Evolutionary conservation across 1,140 invertebrate species (phyloP).

Genomic region (Bombyx mandarina): DNA sequence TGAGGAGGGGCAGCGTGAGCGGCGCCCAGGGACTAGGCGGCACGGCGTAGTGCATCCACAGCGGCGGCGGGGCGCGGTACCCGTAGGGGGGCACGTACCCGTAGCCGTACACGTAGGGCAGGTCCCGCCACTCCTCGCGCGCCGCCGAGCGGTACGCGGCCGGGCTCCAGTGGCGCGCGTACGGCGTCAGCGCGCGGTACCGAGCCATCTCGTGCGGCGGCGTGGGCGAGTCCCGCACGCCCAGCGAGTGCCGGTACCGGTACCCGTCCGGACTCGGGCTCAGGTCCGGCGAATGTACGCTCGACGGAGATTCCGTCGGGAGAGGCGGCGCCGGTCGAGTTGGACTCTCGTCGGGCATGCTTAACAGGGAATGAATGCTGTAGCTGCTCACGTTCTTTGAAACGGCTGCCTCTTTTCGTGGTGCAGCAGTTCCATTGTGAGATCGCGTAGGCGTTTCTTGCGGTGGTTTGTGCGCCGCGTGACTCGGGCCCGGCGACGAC

Average conservation of each 20-base stretch:
- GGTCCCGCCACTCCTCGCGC: conserved; percentile 33
- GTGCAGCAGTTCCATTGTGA: conserved; percentile 31
- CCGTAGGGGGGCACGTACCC: conserved; percentile 31
- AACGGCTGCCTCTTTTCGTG: conserved; percentile 32
- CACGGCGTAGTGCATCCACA: conserved; percentile 35
- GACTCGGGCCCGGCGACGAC: conserved; percentile 49
- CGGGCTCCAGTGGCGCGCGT: conserved; percentile 21
- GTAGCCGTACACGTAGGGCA: conserved; percentile 38
- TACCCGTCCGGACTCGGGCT: conserved; percentile 53
- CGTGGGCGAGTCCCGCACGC: conserved; percentile 33
- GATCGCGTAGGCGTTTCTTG: conserved; percentile 20
- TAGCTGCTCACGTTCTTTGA: conserved; percentile 77
- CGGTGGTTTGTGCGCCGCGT: conserved; percentile 26
- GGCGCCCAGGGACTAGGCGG: conserved; percentile 57
- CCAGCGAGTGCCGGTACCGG: conserved; percentile 42
- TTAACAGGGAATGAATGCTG: conserved; percentile 83
- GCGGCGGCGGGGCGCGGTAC: conserved; percentile 44
- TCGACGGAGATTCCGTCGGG: conserved; percentile 55
- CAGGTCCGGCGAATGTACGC: conserved; percentile 51
- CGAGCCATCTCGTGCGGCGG: conserved; percentile 23
- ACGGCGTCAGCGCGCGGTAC: conserved; percentile 32
- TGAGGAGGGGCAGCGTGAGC: conserved; percentile 54
- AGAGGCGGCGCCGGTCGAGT: conserved; percentile 40
- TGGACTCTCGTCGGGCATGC: conserved; percentile 61
- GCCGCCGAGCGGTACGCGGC: conserved; percentile 20